These are phyloP conservation scores for Turritopsis rubra DNA, from an alignment of 30 jellyfish, hydroid and myxozoan genomes.

Conservation along the genomic window DNA sequence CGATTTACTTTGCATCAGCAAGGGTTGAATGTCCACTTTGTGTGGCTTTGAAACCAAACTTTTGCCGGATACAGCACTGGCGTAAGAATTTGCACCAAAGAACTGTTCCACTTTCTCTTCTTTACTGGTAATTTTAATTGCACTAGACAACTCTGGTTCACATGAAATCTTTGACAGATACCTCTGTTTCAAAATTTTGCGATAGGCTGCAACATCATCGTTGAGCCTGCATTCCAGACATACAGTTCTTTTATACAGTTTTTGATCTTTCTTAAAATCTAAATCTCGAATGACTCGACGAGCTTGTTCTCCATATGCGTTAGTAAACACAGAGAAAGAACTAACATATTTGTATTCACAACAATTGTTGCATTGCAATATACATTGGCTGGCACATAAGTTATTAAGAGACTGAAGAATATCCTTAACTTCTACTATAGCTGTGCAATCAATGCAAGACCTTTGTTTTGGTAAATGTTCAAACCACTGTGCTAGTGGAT, in stretches of 20 bases:
- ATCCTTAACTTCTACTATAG: conserved; percentile 55
- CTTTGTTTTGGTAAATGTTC: conserved; percentile 42
- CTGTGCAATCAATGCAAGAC: conserved; percentile 92
- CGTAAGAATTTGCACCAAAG: conserved; percentile 41
- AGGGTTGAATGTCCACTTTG: conserved; percentile 20
- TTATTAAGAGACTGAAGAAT: conserved; percentile 42
- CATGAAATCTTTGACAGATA: conserved; percentile 48
- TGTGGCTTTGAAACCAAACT: neutral
- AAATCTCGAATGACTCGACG: conserved; percentile 78
- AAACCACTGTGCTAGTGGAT: conserved; percentile 79
- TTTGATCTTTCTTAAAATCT: conserved; percentile 24
- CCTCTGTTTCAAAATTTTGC: conserved; percentile 47
- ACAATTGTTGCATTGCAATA: conserved; percentile 71
- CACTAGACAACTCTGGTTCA: conserved; percentile 44
- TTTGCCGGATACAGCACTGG: conserved; percentile 60
- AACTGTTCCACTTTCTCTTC: conserved; percentile 9
- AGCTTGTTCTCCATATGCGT: conserved; percentile 52
- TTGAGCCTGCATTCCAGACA: conserved; percentile 71
- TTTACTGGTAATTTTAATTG: conserved; percentile 13
- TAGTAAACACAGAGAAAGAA: conserved; percentile 65
- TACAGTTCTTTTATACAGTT: conserved; percentile 26
- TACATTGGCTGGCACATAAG: conserved; percentile 67
- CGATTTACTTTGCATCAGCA: neutral
- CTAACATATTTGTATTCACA: conserved; percentile 70
- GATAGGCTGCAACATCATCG: conserved; percentile 59